Conservation (phyloP, 2,797 vertebrate genomes). For the Tenualosa ilisha region DNA sequence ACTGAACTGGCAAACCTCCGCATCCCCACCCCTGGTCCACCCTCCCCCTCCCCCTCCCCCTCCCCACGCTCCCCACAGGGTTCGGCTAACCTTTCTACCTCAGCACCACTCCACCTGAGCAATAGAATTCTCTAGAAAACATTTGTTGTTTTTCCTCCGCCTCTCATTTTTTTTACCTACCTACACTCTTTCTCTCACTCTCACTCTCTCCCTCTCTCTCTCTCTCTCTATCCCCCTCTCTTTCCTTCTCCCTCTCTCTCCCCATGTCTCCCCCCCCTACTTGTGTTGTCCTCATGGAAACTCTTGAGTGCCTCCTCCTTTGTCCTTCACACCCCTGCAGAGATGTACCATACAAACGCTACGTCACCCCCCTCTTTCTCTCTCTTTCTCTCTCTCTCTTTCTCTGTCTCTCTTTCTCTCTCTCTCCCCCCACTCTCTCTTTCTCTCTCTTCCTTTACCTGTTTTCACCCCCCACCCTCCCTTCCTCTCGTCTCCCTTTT, state of each 20-base stretch:
- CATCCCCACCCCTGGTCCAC: conserved; percentile 57
- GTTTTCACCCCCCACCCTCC: not conserved
- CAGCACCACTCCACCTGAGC: conserved; percentile 29
- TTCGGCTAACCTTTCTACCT: conserved; percentile 70
- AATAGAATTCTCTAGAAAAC: not conserved
- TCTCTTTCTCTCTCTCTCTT: not conserved
- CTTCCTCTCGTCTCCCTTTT: conserved; percentile 35
- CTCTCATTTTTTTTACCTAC: not conserved
- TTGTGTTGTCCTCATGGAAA: not conserved
- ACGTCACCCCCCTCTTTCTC: not conserved
- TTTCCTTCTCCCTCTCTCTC: not conserved
- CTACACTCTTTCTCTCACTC: not conserved
- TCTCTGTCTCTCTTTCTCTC: not conserved
- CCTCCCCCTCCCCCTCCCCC: too few relatives aligned
- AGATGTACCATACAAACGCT: not conserved
- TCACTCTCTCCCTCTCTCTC: too few relatives aligned
- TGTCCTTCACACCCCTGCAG: not conserved
- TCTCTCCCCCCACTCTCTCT: not conserved
- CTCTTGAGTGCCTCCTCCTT: not conserved
- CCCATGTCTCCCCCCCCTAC: not conserved
- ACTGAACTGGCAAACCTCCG: conserved; percentile 59
- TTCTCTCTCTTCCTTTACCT: not conserved
- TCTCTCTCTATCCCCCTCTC: too few relatives aligned
- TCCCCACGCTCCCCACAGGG: conserved; percentile 45
- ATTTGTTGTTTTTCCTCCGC: not conserved